Evolutionary conservation across 64 coral and sea anemone species (phyloP).

Genomic region (Montipora cactus): DNA sequence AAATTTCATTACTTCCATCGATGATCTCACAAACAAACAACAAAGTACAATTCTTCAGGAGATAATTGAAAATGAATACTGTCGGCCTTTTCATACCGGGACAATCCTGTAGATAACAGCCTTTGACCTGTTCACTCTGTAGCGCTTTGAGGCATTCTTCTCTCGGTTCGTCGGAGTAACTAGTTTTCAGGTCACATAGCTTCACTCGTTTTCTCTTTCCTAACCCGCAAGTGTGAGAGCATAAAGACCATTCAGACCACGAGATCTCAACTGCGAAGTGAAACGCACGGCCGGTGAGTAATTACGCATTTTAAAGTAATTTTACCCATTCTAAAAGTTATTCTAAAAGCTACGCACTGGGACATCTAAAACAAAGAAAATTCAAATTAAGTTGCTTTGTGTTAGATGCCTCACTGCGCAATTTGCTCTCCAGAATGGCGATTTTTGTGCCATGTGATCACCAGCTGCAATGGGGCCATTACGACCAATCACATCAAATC

Average conservation of each 20-base stretch:
- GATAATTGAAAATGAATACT: neutral
- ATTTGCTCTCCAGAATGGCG: no score
- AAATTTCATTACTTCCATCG: no score
- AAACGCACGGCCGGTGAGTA: neutral
- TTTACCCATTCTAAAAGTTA: neutral
- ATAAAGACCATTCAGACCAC: slow-evolving; percentile 89
- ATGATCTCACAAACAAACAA: no score
- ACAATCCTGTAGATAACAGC: slow-evolving; percentile 75
- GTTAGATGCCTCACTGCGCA: no score
- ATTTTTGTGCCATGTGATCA: no score
- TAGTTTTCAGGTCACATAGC: slow-evolving; percentile 78
- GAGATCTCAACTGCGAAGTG: slow-evolving; percentile 52
- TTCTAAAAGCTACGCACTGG: no score
- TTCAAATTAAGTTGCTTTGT: no score
- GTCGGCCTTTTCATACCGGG: slow-evolving; percentile 44
- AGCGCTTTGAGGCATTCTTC: slow-evolving; percentile 76
- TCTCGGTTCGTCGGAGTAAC: slow-evolving; percentile 4
- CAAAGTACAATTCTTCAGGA: no score
- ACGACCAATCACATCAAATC: no score
- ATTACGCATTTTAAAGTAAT: no score
- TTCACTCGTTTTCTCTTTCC: slow-evolving; percentile 80
- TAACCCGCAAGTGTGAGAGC: slow-evolving; percentile 79
- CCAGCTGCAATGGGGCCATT: no score
- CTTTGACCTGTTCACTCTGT: slow-evolving; percentile 72
- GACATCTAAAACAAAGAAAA: no score